A percentile compares a stretch with the other conserved stretches of the same genome.
phyloP scores from a whole-genome alignment of 2,797 vertebrate genomes.

The Hapalemur alaotrensis region DNA sequence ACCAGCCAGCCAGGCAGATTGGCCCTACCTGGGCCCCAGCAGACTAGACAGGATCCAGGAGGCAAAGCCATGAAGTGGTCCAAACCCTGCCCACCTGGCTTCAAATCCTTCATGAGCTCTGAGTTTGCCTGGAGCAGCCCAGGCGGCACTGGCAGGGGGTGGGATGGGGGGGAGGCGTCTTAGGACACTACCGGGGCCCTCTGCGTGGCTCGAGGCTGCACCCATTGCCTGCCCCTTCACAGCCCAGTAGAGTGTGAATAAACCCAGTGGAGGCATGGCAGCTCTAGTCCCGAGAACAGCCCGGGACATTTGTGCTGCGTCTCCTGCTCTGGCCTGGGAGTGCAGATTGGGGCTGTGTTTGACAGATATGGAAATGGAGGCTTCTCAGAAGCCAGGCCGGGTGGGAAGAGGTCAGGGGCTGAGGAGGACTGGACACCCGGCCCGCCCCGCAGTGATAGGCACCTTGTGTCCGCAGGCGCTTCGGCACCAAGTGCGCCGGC shows the following conservation, averaged over 20 bases:
- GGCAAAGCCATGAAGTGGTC: neutral
- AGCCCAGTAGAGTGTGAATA: neutral
- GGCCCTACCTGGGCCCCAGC: neutral
- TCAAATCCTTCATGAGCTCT: neutral
- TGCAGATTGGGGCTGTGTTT: neutral
- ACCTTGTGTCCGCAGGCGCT: slow-evolving; percentile 87
- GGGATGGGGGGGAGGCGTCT: neutral
- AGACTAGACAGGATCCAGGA: neutral
- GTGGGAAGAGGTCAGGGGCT: neutral
- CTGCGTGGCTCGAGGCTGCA: neutral
- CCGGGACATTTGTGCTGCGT: neutral
- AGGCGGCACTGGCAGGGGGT: neutral
- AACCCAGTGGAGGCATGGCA: fast-evolving
- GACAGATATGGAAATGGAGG: neutral
- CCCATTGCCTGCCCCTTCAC: neutral
- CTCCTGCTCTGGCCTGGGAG: neutral
- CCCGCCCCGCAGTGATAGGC: neutral
- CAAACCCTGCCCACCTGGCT: neutral
- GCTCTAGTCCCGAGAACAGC: neutral
- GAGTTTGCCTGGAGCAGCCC: neutral
- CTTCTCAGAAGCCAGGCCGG: neutral
- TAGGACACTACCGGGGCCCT: neutral
- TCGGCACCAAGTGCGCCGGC: slow-evolving; percentile 96
- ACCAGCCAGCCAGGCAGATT: neutral
- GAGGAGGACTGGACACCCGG: neutral